phyloP scores from a whole-genome alignment of 2,888 invertebrate species.

The Acanthosepion pharaonis region DNA sequence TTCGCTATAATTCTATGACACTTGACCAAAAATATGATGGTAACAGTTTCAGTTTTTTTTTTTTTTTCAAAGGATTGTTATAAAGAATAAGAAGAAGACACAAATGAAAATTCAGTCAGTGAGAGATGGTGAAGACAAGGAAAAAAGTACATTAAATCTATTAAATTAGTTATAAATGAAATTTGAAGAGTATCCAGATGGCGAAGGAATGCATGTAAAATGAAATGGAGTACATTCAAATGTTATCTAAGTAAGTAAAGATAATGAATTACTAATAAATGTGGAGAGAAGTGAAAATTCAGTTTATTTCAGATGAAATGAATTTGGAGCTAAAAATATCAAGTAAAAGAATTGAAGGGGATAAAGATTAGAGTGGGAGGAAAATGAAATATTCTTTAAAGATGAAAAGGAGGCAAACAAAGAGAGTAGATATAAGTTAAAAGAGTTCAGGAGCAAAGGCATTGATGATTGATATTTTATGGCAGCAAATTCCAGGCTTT shows the following conservation, averaged over 20 bases:
- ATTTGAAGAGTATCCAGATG: neutral
- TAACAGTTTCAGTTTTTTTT: too few species aligned
- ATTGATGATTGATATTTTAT: conserved; percentile 12
- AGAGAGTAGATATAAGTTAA: neutral
- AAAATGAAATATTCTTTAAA: neutral
- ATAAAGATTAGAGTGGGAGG: neutral
- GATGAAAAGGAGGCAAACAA: neutral
- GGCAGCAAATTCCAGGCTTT: conserved; percentile 9
- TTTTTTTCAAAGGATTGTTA: neutral
- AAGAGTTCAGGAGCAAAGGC: neutral
- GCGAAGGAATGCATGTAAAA: neutral
- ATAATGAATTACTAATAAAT: neutral
- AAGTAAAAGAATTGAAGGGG: neutral
- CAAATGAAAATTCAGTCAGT: neutral
- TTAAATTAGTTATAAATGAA: neutral
- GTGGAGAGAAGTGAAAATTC: too few species aligned
- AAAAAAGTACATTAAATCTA: neutral
- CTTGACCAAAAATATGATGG: too few species aligned
- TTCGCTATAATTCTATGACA: too few species aligned
- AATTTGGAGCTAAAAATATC: neutral
- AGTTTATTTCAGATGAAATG: neutral
- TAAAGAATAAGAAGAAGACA: neutral
- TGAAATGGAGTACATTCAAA: neutral
- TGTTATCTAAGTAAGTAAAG: neutral
- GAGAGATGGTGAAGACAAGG: neutral